Conservation (phyloP, 30 jellyfish, hydroid and myxozoan species). For the Phacellophora camtschatica region DNA sequence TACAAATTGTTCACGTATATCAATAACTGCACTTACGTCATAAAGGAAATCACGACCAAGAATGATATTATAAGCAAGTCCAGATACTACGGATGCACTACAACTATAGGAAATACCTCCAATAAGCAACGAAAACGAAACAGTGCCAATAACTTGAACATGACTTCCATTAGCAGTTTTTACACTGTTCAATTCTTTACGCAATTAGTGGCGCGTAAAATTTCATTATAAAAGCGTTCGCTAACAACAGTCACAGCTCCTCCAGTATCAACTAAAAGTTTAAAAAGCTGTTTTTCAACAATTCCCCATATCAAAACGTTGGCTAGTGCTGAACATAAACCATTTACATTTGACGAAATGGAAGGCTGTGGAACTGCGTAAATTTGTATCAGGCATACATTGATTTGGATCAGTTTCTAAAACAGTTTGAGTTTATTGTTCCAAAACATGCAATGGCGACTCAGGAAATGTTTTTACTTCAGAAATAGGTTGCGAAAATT, state of each 20-base stretch:
- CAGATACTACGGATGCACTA: background rate
- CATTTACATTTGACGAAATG: background rate
- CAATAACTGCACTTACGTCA: background rate
- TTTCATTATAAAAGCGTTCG: background rate
- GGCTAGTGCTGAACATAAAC: background rate
- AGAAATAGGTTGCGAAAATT: background rate
- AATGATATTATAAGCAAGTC: background rate
- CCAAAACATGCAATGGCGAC: background rate
- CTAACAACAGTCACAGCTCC: conserved; percentile 28
- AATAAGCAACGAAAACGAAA: too few species aligned
- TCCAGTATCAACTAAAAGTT: conserved; percentile 7
- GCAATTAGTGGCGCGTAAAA: conserved; percentile 22
- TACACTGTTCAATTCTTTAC: conserved; percentile 5
- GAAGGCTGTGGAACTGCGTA: background rate
- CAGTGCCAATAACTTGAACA: conserved; percentile 3
- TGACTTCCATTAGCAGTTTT: background rate
- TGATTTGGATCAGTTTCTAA: background rate
- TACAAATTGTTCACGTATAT: background rate
- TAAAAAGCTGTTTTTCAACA: conserved; percentile 20
- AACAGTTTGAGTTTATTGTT: background rate
- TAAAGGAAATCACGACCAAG: conserved; percentile 4
- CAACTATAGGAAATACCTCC: background rate
- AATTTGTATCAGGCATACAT: background rate
- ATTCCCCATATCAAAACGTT: conserved; percentile 4
- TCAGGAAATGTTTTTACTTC: background rate